phyloP scores from a whole-genome alignment of 2,797 vertebrate species.

The Pipistrellus pygmaeus region DNA sequence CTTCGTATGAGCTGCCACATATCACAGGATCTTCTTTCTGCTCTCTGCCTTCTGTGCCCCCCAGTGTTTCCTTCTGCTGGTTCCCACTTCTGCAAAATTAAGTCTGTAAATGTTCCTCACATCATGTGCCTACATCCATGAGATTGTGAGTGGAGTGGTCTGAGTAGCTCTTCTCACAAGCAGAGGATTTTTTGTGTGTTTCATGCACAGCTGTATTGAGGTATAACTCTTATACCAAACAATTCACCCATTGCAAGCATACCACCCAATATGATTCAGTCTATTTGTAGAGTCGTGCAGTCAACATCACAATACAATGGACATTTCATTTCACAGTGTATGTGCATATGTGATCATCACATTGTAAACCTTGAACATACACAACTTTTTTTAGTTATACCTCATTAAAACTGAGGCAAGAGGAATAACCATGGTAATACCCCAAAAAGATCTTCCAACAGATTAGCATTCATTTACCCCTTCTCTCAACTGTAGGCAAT shows the following conservation, averaged over 20 bases:
- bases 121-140: neutral
- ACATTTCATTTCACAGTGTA: neutral
- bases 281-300: neutral
- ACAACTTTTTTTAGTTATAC: neutral
- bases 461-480: neutral
- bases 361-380: neutral
- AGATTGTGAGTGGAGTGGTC: neutral
- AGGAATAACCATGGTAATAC: neutral
- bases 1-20: rapidly evolving
- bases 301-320: neutral
- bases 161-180: neutral
- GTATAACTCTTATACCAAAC: neutral
- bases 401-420: neutral
- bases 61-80: neutral
- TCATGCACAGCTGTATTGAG: neutral
- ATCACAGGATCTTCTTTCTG: rapidly evolving
- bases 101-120: neutral
- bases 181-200: neutral
- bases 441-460: neutral
- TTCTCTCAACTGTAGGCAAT: too few species aligned
- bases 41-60: too few species aligned
- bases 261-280: too few species aligned
- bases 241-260: neutral
- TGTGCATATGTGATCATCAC: neutral
- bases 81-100: neutral